Evolutionary conservation across 2,888 invertebrate genomes (phyloP), one percentile per base, ranked within the genome.

Genomic region (Ditula angustiorana): DNA sequence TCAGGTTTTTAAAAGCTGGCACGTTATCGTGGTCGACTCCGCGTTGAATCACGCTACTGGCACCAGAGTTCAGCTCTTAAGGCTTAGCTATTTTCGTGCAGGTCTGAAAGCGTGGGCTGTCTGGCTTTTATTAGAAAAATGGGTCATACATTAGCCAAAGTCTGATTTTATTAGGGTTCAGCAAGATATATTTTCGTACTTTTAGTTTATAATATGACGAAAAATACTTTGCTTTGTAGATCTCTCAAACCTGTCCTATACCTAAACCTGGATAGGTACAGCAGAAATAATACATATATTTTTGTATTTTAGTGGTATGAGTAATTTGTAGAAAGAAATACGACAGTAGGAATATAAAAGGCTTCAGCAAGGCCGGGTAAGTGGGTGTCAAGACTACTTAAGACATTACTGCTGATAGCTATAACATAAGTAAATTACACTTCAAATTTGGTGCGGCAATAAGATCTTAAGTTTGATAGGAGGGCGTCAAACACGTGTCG

Each of bases 71-170:
- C 44, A 24, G 49, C 33, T 50, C 26, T 49, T 63, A 58, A 46
- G 47, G 55, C 53, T 61, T 57, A 30, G 56, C 50, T 67, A 67
- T 67, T 67, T 61, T 46, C n/a, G 61, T 21, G 59, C 55, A 52
- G 57, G 58, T 44, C 67, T 66, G 30, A 66, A 64, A 64, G 53
- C 64, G 64, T 64, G 64, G 64, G 64, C 13, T 35, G 58, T 59
- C 64, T 59, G 64, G 53, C 64, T 64, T 58, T 59, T 64, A 64
- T 53, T 47, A 59, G 53, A 64, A 59, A 64, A 64, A 59, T 64
- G 53, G 64, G 58, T 23, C 58, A 37, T 47, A 23, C 64, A 57
- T 63, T 63, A 58, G 57, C 44, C 28, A n/a, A 24, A 56, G 56
- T 47, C 50, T 56, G 30, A 33, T 50, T 57, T 50, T 8, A 49